Percentiles rank a stretch among this genome's conserved stretches.
These are phyloP conservation scores for Aphaenogaster ashmeadi DNA, from an alignment of 1,140 invertebrate species.

Conservation along the genomic window DNA sequence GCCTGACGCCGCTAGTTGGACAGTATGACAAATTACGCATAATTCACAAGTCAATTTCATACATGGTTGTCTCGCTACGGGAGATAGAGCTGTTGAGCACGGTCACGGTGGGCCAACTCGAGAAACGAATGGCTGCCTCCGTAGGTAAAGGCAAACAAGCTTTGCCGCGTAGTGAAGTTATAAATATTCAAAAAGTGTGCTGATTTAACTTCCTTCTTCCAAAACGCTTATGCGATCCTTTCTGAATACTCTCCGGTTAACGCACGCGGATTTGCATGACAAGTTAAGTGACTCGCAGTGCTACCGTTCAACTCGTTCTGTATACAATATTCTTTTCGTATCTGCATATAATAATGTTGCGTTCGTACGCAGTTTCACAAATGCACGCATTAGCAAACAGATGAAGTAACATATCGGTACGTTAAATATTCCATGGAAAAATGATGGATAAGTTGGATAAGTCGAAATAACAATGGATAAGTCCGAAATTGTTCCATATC, in stretches of 20 bases:
- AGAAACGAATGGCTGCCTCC: constrained; percentile 63
- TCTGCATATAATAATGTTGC: background rate
- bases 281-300: constrained; percentile 7
- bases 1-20: constrained; percentile 70
- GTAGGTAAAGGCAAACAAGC: constrained; percentile 63
- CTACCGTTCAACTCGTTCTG: background rate
- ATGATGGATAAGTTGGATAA: background rate
- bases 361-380: background rate
- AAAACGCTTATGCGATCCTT: constrained; percentile 39
- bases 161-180: constrained; percentile 15
- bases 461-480: background rate
- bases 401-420: background rate
- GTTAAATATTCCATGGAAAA: background rate
- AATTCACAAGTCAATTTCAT: constrained; percentile 83
- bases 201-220: constrained; percentile 50
- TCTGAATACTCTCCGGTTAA: constrained; percentile 1
- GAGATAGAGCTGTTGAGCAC: constrained; percentile 68
- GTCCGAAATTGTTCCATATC: background rate
- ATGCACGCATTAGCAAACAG: background rate
- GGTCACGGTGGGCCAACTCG: constrained; percentile 65
- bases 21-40: constrained; percentile 82
- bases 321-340: background rate
- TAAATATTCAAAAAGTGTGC: constrained; percentile 58
- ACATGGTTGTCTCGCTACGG: constrained; percentile 75
- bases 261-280: constrained; percentile 35